These are phyloP conservation scores for Empidonax traillii DNA, from an alignment of 2,113 vertebrate species.

Conservation along the genomic window DNA sequence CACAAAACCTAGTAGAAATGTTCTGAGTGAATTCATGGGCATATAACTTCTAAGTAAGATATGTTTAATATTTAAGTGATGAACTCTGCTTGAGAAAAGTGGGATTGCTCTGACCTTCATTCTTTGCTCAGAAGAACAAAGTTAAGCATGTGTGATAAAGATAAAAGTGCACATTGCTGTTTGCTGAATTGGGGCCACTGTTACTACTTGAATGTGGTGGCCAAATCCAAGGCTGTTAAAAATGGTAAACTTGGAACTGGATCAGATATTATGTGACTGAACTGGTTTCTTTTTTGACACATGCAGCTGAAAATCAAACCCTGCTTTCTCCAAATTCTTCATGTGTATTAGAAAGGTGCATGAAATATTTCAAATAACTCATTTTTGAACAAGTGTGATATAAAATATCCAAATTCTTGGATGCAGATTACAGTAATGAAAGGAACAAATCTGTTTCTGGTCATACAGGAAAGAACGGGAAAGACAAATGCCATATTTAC, in stretches of 20 bases:
- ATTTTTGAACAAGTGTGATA: background rate
- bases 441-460: background rate
- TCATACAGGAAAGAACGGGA: background rate
- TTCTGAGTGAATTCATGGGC: background rate
- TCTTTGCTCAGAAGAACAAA: constrained; percentile 14
- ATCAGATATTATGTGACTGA: background rate
- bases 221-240: constrained; percentile 4
- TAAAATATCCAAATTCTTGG: background rate
- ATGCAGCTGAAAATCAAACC: background rate
- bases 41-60: background rate
- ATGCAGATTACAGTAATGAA: background rate
- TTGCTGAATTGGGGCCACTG: background rate
- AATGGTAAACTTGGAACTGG: background rate
- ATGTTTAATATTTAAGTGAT: background rate
- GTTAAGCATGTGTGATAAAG: constrained; percentile 7
- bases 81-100: background rate
- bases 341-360: background rate
- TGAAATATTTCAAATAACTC: background rate
- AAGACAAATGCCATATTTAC: background rate
- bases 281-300: background rate
- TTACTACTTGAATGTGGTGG: background rate
- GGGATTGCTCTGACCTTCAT: constrained; percentile 31
- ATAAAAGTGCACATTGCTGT: background rate
- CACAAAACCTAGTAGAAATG: background rate
- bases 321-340: background rate